These are phyloP conservation scores for Aleiodes sp. DNA, from an alignment of 1,140 invertebrate species.

Conservation along the genomic window DNA sequence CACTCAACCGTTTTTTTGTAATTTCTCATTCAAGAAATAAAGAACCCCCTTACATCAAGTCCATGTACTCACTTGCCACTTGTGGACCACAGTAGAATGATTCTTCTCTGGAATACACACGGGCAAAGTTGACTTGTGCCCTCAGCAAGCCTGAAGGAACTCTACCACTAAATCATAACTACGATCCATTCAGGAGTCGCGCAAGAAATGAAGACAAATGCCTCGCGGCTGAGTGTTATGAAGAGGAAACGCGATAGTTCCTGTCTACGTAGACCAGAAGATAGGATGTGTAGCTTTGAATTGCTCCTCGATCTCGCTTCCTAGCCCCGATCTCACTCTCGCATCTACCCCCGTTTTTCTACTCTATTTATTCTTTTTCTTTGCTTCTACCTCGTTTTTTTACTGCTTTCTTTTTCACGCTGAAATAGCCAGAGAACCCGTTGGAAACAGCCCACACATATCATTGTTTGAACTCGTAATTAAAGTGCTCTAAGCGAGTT, in stretches of 20 bases:
- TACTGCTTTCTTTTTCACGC: not conserved
- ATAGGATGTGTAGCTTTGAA: slow-evolving; percentile 25
- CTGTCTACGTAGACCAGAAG: slow-evolving; percentile 32
- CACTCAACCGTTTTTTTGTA: too few species aligned
- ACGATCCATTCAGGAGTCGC: slow-evolving; percentile 45
- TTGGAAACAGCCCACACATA: not conserved
- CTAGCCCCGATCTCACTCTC: too few species aligned
- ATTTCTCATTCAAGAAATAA: too few species aligned
- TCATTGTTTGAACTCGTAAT: too few species aligned
- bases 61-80: too few species aligned
- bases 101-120: too few species aligned
- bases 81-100: too few species aligned
- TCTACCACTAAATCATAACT: slow-evolving; percentile 55
- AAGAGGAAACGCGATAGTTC: slow-evolving; percentile 58
- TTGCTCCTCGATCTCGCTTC: not conserved
- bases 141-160: too few species aligned
- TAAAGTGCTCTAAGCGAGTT: too few species aligned
- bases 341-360: not conserved
- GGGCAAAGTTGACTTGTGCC: too few species aligned
- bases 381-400: not conserved
- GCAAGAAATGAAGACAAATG: slow-evolving; percentile 61
- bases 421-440: not conserved
- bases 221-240: slow-evolving; percentile 44
- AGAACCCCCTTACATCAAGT: too few species aligned
- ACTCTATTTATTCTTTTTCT: not conserved